These are phyloP conservation scores for Drosophila kurseongensis DNA, from an alignment of 1,140 invertebrate species.

Conservation along the genomic window DNA sequence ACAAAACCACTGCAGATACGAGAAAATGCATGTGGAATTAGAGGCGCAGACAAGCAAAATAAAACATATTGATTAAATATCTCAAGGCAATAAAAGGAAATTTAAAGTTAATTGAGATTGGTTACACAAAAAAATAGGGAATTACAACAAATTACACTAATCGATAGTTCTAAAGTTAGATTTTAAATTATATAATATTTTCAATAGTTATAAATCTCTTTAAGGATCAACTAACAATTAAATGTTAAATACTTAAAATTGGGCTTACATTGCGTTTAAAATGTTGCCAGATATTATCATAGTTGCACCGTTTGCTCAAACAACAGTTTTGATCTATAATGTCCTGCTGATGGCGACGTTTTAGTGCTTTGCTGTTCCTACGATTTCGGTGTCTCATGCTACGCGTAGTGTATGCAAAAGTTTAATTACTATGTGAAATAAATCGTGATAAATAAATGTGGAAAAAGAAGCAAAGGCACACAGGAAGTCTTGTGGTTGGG, in stretches of 20 bases:
- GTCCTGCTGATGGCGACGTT: constrained; percentile 53
- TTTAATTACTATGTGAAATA: constrained; percentile 16
- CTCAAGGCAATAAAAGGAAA: not conserved
- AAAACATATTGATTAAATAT: constrained; percentile 37
- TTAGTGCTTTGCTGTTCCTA: constrained; percentile 48
- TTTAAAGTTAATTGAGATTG: not conserved
- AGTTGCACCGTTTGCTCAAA: constrained; percentile 62
- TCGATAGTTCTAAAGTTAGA: not conserved
- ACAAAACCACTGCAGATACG: constrained; percentile 19
- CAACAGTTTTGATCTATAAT: constrained; percentile 61
- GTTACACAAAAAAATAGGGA: not conserved
- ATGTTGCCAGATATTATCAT: constrained; percentile 71
- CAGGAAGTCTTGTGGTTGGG: constrained; percentile 9
- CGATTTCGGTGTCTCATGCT: constrained; percentile 70
- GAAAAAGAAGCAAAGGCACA: constrained; percentile 35
- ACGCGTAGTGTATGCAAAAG: constrained; percentile 31
- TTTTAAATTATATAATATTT: not conserved
- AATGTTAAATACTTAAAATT: not conserved
- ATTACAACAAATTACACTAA: no score
- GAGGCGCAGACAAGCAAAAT: constrained; percentile 4
- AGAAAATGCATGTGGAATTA: constrained; percentile 53
- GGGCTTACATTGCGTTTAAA: constrained; percentile 68
- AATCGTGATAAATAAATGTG: constrained; percentile 71
- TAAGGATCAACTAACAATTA: no score
- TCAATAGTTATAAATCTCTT: not conserved